Conservation (phyloP, 1,140 invertebrate species). For the Wiebesia pumilae region DNA sequence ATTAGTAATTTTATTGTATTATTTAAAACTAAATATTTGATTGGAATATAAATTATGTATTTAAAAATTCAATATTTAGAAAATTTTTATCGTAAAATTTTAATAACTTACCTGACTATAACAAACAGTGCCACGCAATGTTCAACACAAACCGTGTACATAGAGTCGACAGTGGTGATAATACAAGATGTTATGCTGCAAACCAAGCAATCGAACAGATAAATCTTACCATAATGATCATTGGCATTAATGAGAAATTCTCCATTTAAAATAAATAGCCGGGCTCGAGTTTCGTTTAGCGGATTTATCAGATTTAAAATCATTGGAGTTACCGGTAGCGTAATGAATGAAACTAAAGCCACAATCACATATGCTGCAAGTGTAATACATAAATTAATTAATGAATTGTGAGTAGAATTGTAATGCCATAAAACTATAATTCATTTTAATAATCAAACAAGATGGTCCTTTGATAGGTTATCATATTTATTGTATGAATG, state of each 20-base stretch:
- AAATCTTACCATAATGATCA: background rate
- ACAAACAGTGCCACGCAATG: slow-evolving; percentile 17
- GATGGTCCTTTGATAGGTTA: too few relatives aligned
- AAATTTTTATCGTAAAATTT: background rate
- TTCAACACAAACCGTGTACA: slow-evolving; percentile 10
- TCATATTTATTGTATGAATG: background rate
- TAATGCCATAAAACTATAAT: background rate
- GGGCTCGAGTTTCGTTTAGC: background rate
- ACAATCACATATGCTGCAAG: background rate
- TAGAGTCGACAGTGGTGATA: background rate
- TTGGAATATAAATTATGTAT: background rate
- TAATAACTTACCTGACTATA: slow-evolving; percentile 27
- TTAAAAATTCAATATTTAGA: background rate
- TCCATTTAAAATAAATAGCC: background rate
- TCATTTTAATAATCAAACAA: too few relatives aligned
- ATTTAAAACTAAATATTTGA: background rate
- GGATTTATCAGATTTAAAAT: background rate
- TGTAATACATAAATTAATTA: too few relatives aligned
- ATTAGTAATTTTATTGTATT: background rate
- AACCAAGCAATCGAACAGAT: background rate
- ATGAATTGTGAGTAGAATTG: too few relatives aligned
- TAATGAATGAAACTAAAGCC: background rate
- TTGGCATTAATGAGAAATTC: background rate
- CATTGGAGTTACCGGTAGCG: background rate
- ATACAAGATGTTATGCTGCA: background rate